Percentiles rank a stretch among this genome's conserved stretches.
Evolutionary conservation across 2,797 vertebrate genomes (phyloP).

Genomic region (Aphelocoma californica): DNA sequence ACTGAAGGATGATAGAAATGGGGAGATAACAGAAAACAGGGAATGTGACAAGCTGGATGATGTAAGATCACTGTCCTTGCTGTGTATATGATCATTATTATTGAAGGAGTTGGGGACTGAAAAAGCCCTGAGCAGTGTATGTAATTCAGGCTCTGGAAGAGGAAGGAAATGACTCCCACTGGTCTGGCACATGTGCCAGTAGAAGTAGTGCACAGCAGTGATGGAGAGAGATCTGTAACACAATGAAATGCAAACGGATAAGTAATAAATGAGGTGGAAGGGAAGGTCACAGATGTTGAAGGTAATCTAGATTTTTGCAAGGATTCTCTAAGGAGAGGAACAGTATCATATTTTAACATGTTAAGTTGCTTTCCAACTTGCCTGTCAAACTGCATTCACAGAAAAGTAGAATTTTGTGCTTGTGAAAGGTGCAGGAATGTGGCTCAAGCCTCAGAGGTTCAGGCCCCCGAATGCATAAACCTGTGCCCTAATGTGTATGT

Average conservation of each 20-base stretch:
- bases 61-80: constrained; percentile 70
- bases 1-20: constrained; percentile 93
- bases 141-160: neutral
- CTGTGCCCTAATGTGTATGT: neutral
- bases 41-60: constrained; percentile 91
- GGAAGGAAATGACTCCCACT: neutral
- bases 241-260: neutral
- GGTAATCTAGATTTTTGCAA: neutral
- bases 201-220: neutral
- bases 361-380: neutral
- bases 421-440: neutral
- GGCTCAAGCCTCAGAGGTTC: neutral
- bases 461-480: neutral
- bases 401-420: neutral
- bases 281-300: neutral
- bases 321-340: neutral
- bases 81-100: neutral
- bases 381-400: neutral
- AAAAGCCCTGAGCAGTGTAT: neutral
- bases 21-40: constrained; percentile 89
- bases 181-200: neutral
- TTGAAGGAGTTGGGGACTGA: neutral
- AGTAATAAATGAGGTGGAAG: neutral
- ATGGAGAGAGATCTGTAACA: neutral
- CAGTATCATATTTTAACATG: neutral